phyloP scores from a whole-genome alignment of 2,797 vertebrate genomes.

The Pogoniulus pusillus region DNA sequence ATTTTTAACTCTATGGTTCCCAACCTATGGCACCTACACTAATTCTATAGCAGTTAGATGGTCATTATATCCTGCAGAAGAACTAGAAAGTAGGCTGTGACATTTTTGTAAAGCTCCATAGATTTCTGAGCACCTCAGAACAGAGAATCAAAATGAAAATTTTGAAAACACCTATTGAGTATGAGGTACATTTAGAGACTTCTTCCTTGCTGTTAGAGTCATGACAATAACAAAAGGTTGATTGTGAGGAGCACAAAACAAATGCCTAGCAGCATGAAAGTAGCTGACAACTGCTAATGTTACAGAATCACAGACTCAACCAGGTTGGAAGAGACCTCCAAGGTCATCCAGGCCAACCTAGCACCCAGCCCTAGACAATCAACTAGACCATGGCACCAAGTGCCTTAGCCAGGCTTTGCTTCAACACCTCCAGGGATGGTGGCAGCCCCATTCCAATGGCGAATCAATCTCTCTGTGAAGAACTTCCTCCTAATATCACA shows the following conservation, averaged over 20 bases:
- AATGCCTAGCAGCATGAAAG: conserved; percentile 26
- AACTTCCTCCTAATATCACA: too few species aligned
- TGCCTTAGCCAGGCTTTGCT: too few species aligned
- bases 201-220: background rate
- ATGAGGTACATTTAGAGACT: background rate
- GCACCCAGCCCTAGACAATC: too few species aligned
- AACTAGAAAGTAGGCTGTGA: background rate
- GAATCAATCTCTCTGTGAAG: too few species aligned
- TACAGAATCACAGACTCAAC: too few species aligned
- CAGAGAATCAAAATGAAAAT: background rate
- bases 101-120: background rate
- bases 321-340: too few species aligned
- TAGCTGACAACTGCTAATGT: conserved; percentile 30
- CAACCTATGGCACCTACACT: too few species aligned
- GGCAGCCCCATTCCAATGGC: too few species aligned
- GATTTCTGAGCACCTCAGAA: background rate
- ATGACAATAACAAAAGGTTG: background rate
- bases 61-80: background rate
- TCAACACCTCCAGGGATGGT: too few species aligned
- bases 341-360: too few species aligned
- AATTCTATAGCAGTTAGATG: background rate
- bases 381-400: too few species aligned
- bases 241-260: background rate
- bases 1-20: too few species aligned
- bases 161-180: background rate